Evolutionary conservation across 1,140 invertebrate species (phyloP).

Genomic region (Cheumatopsyche charites): DNA sequence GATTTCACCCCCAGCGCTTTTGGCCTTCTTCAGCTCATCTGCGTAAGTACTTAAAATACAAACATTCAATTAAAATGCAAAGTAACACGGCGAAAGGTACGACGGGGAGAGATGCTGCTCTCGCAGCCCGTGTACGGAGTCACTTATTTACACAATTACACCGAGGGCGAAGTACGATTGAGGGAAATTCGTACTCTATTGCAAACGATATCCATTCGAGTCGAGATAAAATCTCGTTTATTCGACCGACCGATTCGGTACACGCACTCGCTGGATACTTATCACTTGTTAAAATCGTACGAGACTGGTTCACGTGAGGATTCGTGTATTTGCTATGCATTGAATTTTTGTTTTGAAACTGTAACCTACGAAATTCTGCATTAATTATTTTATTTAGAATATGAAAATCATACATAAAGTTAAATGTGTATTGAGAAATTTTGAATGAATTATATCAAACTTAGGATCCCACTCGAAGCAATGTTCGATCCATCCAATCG

Average conservation of each 20-base stretch:
- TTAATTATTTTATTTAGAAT: too few relatives aligned
- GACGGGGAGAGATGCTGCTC: conserved; percentile 29
- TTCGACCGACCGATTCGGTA: conserved; percentile 9
- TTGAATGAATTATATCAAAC: too few relatives aligned
- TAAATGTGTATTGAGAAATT: too few relatives aligned
- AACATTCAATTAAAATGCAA: conserved; percentile 50
- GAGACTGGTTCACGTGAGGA: too few relatives aligned
- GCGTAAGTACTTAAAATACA: conserved; percentile 46
- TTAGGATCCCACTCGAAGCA: too few relatives aligned
- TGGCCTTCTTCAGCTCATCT: conserved; percentile 29
- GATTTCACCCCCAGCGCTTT: conserved; percentile 1
- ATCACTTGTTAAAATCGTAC: neutral
- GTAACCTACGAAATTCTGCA: too few relatives aligned
- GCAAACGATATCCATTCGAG: neutral
- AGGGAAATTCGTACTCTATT: neutral
- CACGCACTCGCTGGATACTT: neutral
- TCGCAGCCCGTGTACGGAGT: conserved; percentile 36
- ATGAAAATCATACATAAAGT: too few relatives aligned
- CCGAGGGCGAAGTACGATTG: neutral
- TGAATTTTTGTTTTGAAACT: too few relatives aligned
- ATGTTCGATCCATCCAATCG: too few relatives aligned
- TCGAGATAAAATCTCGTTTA: conserved; percentile 16
- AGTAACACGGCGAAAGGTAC: conserved; percentile 49
- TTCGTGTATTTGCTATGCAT: too few relatives aligned
- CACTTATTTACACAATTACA: conserved; percentile 49